Evolutionary conservation across 1,140 invertebrate genomes (phyloP).

Genomic region (Calliphora vicina): DNA sequence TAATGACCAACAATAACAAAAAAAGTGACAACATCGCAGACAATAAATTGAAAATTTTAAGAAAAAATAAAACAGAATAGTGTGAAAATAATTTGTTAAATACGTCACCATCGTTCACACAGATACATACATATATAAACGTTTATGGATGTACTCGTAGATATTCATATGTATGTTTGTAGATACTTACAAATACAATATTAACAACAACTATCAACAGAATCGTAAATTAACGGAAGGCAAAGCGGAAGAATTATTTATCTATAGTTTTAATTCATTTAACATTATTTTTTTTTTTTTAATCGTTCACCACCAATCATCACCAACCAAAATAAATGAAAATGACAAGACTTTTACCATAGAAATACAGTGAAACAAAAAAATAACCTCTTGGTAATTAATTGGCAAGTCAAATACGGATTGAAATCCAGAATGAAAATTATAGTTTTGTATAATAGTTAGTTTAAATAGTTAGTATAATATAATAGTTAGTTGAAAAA

Average conservation of each 20-base stretch:
- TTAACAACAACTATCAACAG: neutral
- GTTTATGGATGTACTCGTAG: no score
- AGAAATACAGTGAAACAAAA: no score
- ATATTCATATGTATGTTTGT: no score
- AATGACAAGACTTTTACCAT: neutral
- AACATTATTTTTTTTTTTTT: neutral
- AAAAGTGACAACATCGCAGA: neutral
- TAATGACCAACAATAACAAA: neutral
- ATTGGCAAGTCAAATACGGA: no score
- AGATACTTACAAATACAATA: no score
- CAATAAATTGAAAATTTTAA: neutral
- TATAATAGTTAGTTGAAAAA: no score
- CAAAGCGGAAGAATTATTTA: slow-evolving; percentile 10
- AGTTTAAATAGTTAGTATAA: no score
- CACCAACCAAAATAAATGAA: neutral
- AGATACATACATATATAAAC: neutral
- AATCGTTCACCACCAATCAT: slow-evolving; percentile 2
- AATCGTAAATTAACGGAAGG: slow-evolving; percentile 17
- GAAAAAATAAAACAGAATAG: neutral
- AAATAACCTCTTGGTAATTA: no score
- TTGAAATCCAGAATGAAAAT: no score
- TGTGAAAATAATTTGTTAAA: slow-evolving; percentile 7
- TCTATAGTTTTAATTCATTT: neutral
- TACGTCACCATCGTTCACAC: slow-evolving; percentile 11
- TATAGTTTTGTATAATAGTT: no score